Evolutionary conservation across 2,797 vertebrate genomes (phyloP), one percentile per base, ranked within the genome.

Genomic region (Sandelia bainsii): DNA sequence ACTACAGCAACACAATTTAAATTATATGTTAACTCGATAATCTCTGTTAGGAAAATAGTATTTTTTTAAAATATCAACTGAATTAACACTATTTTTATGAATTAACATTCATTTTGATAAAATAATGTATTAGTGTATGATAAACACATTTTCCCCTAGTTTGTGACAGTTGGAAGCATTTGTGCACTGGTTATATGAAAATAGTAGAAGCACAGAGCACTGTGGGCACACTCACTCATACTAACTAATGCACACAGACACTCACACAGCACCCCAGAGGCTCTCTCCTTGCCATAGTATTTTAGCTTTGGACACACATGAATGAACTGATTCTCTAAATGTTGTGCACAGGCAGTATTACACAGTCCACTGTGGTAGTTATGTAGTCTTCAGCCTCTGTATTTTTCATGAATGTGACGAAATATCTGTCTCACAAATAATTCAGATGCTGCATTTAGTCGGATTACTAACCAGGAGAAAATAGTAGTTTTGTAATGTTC

Each of bases 101-200:
- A n/a, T n/a, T n/a, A 0, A 27, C 2, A 42, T 53, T 32, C 0
- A 17, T 42, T 4, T 29, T 54, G 10, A 17, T 50, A 32, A 27
- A 37, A 53, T 4, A 22, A 29, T 27, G 10, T 49, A 1, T 13
- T 10, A 22, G 34, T 57, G 20, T 20, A 9, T 16, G 23, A 56
- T 5, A 29, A 19, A 46, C 37, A 42, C 5, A 42, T 42, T 51
- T 9, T 34, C 17, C 42, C 70, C 1, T 64, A 45, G 65, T 51
- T 9, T 46, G 51, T 53, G 40, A 63, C 62, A 17, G 27, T 25
- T 64, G 3, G 14, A 67, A 54, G 49, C 42, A 13, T 70, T 71
- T 51, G 37, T 45, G 42, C 3, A 2, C 25, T 32, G 48, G 63
- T 84, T 87, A 84, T 69, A 74, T 83, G 82, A 80, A 69, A 45